Base-by-base conservation (phyloP, 1,140 invertebrate genomes). In the Camponotus floridanus region DNA sequence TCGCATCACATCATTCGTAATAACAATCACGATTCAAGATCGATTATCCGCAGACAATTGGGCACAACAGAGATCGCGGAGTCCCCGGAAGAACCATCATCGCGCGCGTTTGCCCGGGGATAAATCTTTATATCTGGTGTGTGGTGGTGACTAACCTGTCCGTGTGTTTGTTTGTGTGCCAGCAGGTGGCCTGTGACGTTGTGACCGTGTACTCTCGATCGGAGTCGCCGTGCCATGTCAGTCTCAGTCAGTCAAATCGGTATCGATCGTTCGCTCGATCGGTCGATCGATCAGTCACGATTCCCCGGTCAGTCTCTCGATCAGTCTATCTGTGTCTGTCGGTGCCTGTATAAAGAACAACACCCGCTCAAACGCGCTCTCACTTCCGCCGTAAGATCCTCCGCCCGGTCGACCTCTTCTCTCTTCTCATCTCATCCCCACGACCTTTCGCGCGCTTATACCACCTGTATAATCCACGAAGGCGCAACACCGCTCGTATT, bases 181-280 rank as follows among this genome's bases (percentile, higher is more conserved):
- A 95, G 94, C 94, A 95, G 94, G 94, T 95, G 94, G 94, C 94
- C 94, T 95, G 94, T 95, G 94, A 95, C 94, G 93, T 95, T 95
- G 94, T 95, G 94, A 95, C 94, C 94, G 93, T 94, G 92, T 95
- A 93, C 93, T 94, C 91, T 95, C 92, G 92, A 94, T 93, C 93
- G 94, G 94, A 95, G 94, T 95, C 94, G 94, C 94, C 94, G 94
- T 95, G 93, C 94, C 94, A 94, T 95, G 94, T 94, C 91, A 92
- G 90, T 94, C 94, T 94, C 89, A 91, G 87, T 92, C 91, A 90
- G 74, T 92, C 87, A 70, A 89, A 86, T 92, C 85, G 88, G 74
- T 86, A 85, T 91, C 88, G 90, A 85, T 91, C 89, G 85, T 79
- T 91, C 85, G 85, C 45, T 91, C 85, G 70, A 57, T 76, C 86